Conservation (phyloP, 2,113 vertebrate species). For the Carassius auratus region DNA sequence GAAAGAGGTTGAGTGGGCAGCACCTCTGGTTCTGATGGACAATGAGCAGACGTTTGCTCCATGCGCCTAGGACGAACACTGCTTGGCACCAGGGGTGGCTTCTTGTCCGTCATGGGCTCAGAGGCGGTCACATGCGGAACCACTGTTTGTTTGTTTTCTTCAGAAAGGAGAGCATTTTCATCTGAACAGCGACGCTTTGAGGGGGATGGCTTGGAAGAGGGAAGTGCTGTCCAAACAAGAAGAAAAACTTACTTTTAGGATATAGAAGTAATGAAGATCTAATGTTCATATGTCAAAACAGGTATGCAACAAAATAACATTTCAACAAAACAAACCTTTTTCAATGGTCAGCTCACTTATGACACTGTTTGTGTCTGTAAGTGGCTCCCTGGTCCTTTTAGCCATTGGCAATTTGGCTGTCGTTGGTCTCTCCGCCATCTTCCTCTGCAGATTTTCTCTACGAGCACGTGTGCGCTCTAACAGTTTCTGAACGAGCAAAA, state of each 20-base stretch:
- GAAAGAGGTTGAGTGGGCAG: background rate
- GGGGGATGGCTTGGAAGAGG: conserved; percentile 85
- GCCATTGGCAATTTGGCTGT: conserved; percentile 68
- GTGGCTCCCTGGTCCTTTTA: conserved; percentile 87
- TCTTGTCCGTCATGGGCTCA: conserved; percentile 69
- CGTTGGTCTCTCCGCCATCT: conserved; percentile 87
- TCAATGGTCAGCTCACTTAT: conserved; percentile 61
- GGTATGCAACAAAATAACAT: background rate
- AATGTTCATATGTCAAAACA: background rate
- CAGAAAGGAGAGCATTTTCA: conserved; percentile 68
- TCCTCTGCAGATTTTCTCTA: conserved; percentile 94
- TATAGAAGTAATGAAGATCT: background rate
- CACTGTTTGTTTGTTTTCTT: conserved; percentile 79
- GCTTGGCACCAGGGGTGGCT: conserved; percentile 57
- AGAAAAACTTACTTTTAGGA: background rate
- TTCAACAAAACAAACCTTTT: conserved; percentile 76
- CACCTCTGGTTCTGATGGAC: conserved; percentile 45
- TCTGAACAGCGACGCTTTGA: conserved; percentile 88
- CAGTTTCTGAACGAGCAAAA: conserved; percentile 82
- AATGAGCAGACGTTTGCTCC: conserved; percentile 6
- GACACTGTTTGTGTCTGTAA: conserved; percentile 83
- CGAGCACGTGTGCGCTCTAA: conserved; percentile 94
- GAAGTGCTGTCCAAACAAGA: conserved; percentile 70
- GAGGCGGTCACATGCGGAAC: conserved; percentile 39
- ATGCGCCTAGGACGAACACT: conserved; percentile 25